Evolutionary conservation across 2,888 invertebrate genomes (phyloP).

Genomic region (Eilema griseolum): DNA sequence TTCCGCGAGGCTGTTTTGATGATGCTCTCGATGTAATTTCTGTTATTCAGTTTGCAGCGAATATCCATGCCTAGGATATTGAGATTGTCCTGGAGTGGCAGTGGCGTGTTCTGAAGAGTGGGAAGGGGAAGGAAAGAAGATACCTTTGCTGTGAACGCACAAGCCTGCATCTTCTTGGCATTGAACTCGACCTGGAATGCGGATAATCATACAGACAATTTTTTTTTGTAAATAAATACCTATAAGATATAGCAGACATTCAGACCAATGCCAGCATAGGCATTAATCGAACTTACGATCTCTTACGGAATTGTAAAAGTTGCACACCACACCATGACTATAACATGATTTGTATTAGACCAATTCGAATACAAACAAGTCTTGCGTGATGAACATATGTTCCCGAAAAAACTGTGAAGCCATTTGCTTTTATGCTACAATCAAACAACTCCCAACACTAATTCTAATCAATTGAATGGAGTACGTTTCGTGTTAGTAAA

Average conservation of each 20-base stretch:
- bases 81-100: no score
- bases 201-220: no score
- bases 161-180: no score
- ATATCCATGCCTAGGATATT: no score
- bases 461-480: constrained; percentile 17
- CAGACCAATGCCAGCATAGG: not conserved
- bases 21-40: no score
- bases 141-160: no score
- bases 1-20: no score
- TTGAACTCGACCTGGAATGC: no score
- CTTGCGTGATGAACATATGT: constrained; percentile 27
- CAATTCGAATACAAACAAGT: constrained; percentile 5
- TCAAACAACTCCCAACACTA: constrained; percentile 11
- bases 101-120: no score
- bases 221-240: not conserved
- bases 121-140: no score
- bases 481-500: not conserved
- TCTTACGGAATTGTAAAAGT: not conserved
- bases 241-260: not conserved
- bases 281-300: not conserved
- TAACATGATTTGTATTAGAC: not conserved
- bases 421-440: constrained; percentile 14
- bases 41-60: no score
- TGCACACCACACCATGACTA: not conserved
- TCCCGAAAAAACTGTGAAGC: not conserved